Percentiles rank a stretch among this genome's conserved stretches.
These are phyloP conservation scores for Pseudococcus viburni DNA, from an alignment of 2,888 invertebrate species.

Conservation along the genomic window DNA sequence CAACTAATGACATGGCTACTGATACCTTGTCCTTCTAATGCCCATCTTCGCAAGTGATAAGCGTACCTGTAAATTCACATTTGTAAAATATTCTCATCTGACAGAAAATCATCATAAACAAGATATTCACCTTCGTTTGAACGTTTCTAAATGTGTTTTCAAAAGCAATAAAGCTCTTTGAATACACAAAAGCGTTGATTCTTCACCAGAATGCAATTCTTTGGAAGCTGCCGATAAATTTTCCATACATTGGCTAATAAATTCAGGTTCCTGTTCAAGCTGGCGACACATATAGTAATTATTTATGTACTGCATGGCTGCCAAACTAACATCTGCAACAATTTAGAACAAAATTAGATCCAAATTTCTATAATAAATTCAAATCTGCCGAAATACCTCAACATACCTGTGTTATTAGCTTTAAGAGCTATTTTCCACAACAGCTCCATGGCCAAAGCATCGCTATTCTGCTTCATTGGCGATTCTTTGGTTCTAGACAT, in stretches of 20 bases:
- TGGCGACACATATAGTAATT: conserved; percentile 95
- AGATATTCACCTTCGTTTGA: conserved; percentile 79
- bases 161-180: conserved; percentile 89
- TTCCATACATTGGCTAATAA: conserved; percentile 94
- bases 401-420: conserved; percentile 85
- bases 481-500: conserved; percentile 77
- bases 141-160: conserved; percentile 94
- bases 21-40: conserved; percentile 84
- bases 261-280: conserved; percentile 91
- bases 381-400: not conserved
- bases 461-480: conserved; percentile 64
- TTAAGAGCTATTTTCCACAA: conserved; percentile 94
- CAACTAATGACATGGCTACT: conserved; percentile 80
- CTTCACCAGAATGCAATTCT: conserved; percentile 79
- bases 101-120: conserved; percentile 39
- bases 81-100: not conserved
- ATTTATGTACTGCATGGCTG: conserved; percentile 94
- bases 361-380: not conserved
- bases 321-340: conserved; percentile 86
- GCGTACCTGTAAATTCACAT: conserved; percentile 77
- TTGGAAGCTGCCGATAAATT: conserved; percentile 88
- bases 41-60: conserved; percentile 91
- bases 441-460: conserved; percentile 84
- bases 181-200: conserved; percentile 88
- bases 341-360: not conserved